Evolutionary conservation across 2,888 invertebrate genomes (phyloP), one percentile per base, ranked within the genome.

Genomic region (Cepaea hortensis): DNA sequence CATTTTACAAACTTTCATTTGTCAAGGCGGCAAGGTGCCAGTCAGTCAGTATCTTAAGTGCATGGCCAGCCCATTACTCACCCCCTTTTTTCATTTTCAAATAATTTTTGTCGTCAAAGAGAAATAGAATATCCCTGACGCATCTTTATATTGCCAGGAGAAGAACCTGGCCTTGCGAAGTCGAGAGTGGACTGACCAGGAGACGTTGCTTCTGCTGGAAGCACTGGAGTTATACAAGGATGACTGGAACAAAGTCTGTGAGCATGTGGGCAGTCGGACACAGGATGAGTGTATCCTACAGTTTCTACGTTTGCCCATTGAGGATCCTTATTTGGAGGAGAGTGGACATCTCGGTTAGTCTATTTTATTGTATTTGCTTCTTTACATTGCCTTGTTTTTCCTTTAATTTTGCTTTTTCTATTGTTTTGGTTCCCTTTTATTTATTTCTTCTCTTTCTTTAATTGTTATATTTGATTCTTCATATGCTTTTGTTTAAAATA

Each of bases 221-320:
- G 99, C 97, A 3, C 95, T 99, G 90, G 99, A 99, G 95, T 96
- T 99, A 96, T 99, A 98, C 95, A 98, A 99, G 94, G 99, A 99
- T 95, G 99, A 99, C 95, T 99, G 99, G 99, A 99, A 99, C 95
- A 98, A 99, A 94, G 94, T 95, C 48, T 94, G 95, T 87, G 99
- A 99, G 93, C 99, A 99, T 95, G 99, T 99, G 0, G 99, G 99
- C 79, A 97, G 98, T 62, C 96, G 99, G 80, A 99, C 99, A 0
- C 99, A 99, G 95, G 99, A 99, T 94, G 99, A 99, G 95, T 99
- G 99, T 95, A 99, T 99, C 93, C 95, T 99, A 90, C 98, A 99
- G 95, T 99, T 99, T 96, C 95, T 99, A 85, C 96, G 99, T 65
- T 96, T 99, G 92, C 99, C 99, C 35, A 99, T 99, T 89, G 99